Evolutionary conservation across 2,113 vertebrate species (phyloP).

Genomic region (Upupa epops): DNA sequence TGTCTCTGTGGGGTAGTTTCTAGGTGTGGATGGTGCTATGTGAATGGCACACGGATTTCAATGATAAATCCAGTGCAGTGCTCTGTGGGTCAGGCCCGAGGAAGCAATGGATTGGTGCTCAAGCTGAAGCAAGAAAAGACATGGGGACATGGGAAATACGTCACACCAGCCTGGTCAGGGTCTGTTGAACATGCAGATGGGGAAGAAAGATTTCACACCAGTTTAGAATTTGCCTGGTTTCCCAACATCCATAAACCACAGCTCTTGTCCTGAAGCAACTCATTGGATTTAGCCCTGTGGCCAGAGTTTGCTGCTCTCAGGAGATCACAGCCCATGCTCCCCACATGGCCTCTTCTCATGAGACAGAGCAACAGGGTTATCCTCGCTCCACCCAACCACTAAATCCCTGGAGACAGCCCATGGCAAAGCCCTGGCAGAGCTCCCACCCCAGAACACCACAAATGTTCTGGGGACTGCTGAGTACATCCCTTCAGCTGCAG

Average conservation of each 20-base stretch:
- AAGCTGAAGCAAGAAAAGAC: background rate
- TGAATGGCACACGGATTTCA: no score
- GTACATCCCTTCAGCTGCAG: background rate
- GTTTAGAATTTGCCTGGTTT: background rate
- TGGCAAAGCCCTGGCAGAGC: background rate
- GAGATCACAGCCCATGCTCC: background rate
- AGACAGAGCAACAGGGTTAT: background rate
- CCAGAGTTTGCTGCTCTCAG: background rate
- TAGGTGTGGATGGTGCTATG: background rate
- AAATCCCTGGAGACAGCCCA: background rate
- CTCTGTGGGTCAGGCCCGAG: background rate
- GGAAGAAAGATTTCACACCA: background rate
- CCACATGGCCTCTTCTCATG: background rate
- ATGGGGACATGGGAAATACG: background rate
- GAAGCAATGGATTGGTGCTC: background rate
- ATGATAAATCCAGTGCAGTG: background rate
- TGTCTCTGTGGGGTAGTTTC: background rate
- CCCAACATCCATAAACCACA: background rate
- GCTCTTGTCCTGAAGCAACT: background rate
- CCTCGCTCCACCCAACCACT: background rate
- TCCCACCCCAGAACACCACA: background rate
- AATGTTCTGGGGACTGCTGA: accelerated
- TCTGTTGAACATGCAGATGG: background rate
- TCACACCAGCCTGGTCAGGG: background rate
- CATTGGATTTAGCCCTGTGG: background rate